A percentile compares a stretch with the other conserved stretches of the same genome.
These are phyloP conservation scores for Kradibia gibbosae DNA, from an alignment of 1,140 invertebrate genomes.

Conservation along the genomic window DNA sequence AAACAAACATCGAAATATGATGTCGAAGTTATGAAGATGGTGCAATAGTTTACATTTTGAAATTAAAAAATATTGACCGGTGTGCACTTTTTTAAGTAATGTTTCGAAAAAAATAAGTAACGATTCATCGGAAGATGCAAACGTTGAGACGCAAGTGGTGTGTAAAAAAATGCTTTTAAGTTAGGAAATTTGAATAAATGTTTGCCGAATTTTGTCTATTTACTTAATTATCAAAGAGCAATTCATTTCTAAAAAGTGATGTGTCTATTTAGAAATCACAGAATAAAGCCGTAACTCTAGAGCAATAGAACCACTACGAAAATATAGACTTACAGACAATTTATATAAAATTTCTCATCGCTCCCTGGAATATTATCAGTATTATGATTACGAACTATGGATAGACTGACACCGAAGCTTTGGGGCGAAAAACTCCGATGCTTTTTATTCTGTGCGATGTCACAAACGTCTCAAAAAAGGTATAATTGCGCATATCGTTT, in stretches of 20 bases:
- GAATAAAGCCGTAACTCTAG: not conserved
- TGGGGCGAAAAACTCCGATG: not conserved
- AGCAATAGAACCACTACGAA: not conserved
- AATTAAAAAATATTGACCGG: too few species aligned
- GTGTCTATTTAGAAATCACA: not conserved
- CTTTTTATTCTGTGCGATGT: not conserved
- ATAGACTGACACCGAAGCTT: not conserved
- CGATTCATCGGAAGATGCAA: too few species aligned
- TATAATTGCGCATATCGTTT: not conserved
- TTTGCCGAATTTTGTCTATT: not conserved
- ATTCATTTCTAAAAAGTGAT: not conserved
- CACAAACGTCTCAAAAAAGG: not conserved
- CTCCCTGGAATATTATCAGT: not conserved
- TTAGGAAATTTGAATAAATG: not conserved
- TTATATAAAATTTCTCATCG: not conserved
- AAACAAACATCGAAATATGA: too few species aligned
- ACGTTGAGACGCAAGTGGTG: too few species aligned
- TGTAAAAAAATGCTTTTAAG: too few species aligned
- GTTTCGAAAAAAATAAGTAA: too few species aligned
- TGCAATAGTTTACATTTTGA: too few species aligned
- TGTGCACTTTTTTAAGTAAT: too few species aligned
- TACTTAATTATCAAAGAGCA: not conserved
- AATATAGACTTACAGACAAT: not conserved
- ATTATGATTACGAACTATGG: not conserved
- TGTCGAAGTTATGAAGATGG: too few species aligned